These are phyloP conservation scores for Antheraea mylitta DNA, from an alignment of 1,140 invertebrate genomes.

Conservation along the genomic window DNA sequence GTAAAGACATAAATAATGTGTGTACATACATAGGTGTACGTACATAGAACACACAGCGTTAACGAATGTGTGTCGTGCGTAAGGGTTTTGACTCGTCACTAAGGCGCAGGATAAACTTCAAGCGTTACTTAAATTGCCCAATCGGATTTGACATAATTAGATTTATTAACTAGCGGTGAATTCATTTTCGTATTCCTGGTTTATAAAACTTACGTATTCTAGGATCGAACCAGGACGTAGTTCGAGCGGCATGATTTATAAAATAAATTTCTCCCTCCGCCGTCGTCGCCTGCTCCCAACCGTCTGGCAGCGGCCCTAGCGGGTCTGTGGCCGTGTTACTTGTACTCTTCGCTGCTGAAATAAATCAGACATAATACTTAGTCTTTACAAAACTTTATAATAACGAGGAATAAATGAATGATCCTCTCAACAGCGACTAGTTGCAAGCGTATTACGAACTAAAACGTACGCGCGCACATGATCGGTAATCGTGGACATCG, in stretches of 20 bases:
- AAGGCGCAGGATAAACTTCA: background rate
- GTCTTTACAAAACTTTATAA: constrained; percentile 28
- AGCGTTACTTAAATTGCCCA: background rate
- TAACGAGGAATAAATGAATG: constrained; percentile 30
- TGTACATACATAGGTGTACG: background rate
- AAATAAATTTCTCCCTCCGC: constrained; percentile 97
- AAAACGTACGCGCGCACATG: constrained; percentile 42
- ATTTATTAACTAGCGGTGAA: background rate
- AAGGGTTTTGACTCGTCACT: background rate
- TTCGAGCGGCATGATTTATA: constrained; percentile 96
- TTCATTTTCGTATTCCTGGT: constrained; percentile 7
- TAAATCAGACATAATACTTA: constrained; percentile 50
- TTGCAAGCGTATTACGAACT: constrained; percentile 53
- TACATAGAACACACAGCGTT: background rate
- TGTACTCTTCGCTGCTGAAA: constrained; percentile 78
- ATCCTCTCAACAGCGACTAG: constrained; percentile 72
- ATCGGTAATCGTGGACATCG: constrained; percentile 44
- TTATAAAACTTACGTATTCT: constrained; percentile 90
- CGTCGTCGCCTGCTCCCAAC: constrained; percentile 97
- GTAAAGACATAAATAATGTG: background rate
- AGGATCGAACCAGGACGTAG: constrained; percentile 98
- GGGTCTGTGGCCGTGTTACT: constrained; percentile 74
- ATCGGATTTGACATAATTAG: background rate
- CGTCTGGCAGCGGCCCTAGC: constrained; percentile 93
- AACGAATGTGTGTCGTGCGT: background rate